These are phyloP conservation scores for Crypturellus undulatus DNA, from an alignment of 2,113 vertebrate species.

Conservation along the genomic window DNA sequence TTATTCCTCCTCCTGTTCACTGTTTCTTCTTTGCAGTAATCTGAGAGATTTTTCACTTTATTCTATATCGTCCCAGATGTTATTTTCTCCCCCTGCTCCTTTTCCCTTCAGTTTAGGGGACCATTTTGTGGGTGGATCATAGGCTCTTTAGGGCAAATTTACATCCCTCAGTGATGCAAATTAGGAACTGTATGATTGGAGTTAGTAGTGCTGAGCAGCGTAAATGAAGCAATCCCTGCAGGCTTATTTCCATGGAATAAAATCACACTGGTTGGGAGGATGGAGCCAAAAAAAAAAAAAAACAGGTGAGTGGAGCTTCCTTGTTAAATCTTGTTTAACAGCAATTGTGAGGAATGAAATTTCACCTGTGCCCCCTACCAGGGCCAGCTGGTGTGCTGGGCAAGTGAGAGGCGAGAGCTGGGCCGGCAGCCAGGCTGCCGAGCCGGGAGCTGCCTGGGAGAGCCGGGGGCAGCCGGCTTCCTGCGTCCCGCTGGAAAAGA, in stretches of 20 bases:
- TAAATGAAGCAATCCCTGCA: background rate
- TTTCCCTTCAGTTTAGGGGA: background rate
- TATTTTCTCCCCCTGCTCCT: constrained; percentile 14
- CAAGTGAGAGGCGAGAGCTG: background rate
- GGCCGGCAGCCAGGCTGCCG: background rate
- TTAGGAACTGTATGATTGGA: background rate
- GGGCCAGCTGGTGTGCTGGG: background rate
- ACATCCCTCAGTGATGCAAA: constrained; percentile 16
- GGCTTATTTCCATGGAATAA: background rate
- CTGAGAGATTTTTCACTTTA: background rate
- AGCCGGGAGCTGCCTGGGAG: background rate
- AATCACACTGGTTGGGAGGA: background rate
- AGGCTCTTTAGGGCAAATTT: constrained; percentile 29
- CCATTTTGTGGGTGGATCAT: constrained; percentile 10
- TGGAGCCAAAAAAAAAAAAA: background rate
- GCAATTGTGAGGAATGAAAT: background rate
- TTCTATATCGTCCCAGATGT: background rate
- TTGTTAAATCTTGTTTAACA: background rate
- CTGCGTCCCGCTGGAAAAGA: background rate
- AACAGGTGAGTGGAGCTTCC: background rate
- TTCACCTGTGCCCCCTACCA: background rate
- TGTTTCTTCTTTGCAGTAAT: rapidly evolving
- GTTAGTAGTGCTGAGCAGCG: background rate
- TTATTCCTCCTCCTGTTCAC: background rate
- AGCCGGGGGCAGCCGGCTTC: background rate